These are phyloP conservation scores for Oostethus manadensis DNA, from an alignment of 2,113 vertebrate genomes.

Conservation along the genomic window DNA sequence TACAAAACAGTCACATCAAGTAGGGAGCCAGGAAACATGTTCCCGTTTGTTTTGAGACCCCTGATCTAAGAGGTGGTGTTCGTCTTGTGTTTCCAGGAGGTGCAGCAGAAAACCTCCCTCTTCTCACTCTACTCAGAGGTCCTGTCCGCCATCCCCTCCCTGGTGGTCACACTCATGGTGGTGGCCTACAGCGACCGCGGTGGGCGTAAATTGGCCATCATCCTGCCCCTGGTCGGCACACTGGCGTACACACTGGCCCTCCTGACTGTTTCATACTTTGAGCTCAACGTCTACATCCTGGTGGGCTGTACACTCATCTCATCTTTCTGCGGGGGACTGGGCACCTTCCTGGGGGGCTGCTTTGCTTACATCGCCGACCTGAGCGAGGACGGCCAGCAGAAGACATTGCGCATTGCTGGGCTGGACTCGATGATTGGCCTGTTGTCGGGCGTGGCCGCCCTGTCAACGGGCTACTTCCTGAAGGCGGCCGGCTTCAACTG, in stretches of 20 bases:
- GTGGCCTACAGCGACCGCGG: constrained; percentile 83
- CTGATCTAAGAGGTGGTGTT: background rate
- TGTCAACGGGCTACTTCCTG: constrained; percentile 87
- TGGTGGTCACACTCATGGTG: constrained; percentile 83
- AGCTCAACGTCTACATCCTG: constrained; percentile 78
- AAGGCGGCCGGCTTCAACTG: constrained; percentile 79
- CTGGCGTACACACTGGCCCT: constrained; percentile 69
- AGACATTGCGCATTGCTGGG: constrained; percentile 84
- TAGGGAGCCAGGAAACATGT: no score
- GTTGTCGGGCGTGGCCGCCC: constrained; percentile 77
- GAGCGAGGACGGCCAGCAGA: constrained; percentile 75
- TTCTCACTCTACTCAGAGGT: constrained; percentile 82
- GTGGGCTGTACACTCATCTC: constrained; percentile 72
- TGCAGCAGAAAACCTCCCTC: constrained; percentile 82
- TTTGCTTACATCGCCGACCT: constrained; percentile 87
- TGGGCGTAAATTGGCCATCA: constrained; percentile 84
- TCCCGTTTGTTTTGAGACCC: no score
- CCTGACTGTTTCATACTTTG: constrained; percentile 75
- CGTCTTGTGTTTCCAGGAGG: constrained; percentile 72
- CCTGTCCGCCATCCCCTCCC: constrained; percentile 76
- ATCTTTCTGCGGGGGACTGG: constrained; percentile 81
- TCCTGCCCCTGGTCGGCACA: constrained; percentile 78
- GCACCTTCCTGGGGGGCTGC: constrained; percentile 84
- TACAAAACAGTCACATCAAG: no score
- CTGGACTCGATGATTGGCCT: constrained; percentile 87